Base-by-base conservation (phyloP, 1,140 invertebrate species). In the Aphidius ervi region DNA sequence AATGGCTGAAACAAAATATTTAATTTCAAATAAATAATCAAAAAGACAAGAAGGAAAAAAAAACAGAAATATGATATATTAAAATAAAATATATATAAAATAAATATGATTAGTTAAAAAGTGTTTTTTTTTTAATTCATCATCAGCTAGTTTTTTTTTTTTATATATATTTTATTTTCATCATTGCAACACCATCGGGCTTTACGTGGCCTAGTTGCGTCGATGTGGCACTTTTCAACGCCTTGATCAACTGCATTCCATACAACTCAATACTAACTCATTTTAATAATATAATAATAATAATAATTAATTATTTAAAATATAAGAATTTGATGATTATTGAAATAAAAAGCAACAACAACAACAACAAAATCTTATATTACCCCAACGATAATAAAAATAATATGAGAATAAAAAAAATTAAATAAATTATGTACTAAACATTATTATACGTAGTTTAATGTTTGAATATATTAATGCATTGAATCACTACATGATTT, bases 141-240 rank as follows among this genome's bases (percentile, higher is more conserved):
- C 10, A 16, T 20, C 31, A 54, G 31, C n/a, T 16, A 16, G 5
- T 50, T 56, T 9, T 57, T 40, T 31, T 8, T 37, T 37, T 46
- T 42, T 31, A 46, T 45, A 45, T 23, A 2, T 37, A 10, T 58
- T 58, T 41, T 42, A 48, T 47, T 40, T 39, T 10, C 42, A 43
- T 43, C 9, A 31, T 31, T 31, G 23, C 23, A 31, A 31, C 23
- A 31, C 23, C 23, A 31, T 31, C 4, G 23, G 42, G 5, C 4
- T 8, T 8, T 69, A 70, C 71, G 71, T 73, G 68, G 65, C 69
- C 72, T 67, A 72, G 67, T 71, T 71, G 10, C 63, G 9, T 65
- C 41, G 60, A 62, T 56, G 40, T 59, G 56, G 47, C 64, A 71
- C 64, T 69, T 66, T 67, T 66, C 48, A 41, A 50, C 10, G 7